These are phyloP conservation scores for Delphinus delphis DNA, from an alignment of 2,113 vertebrate genomes.

Conservation along the genomic window DNA sequence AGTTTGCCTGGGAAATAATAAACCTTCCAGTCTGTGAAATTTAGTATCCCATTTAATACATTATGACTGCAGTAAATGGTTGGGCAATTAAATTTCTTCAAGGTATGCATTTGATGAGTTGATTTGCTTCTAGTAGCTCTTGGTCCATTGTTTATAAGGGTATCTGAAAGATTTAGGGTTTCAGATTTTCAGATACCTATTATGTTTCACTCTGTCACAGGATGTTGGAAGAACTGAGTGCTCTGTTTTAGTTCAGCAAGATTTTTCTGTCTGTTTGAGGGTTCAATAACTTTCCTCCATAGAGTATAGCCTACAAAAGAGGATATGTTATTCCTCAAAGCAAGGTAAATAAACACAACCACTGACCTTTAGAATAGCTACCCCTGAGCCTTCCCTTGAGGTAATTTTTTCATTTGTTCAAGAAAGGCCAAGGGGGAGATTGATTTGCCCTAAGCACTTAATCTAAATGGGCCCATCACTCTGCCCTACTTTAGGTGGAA, in stretches of 20 bases:
- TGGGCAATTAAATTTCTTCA: slow-evolving; percentile 54
- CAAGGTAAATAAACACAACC: neutral
- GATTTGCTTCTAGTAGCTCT: slow-evolving; percentile 27
- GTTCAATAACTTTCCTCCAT: neutral
- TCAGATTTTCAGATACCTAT: slow-evolving; percentile 17
- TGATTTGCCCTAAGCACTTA: neutral
- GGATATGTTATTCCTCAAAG: neutral
- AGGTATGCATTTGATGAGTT: slow-evolving; percentile 39
- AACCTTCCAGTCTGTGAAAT: slow-evolving; percentile 60
- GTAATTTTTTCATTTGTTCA: slow-evolving; percentile 22
- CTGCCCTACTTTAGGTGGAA: neutral
- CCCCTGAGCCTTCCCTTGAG: neutral
- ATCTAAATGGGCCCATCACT: neutral
- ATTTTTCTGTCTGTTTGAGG: neutral
- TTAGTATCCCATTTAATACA: slow-evolving; percentile 58
- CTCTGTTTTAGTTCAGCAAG: neutral
- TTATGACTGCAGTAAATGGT: slow-evolving; percentile 38
- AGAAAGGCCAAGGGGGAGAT: neutral
- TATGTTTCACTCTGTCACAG: neutral
- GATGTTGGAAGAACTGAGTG: neutral
- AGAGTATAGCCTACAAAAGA: neutral
- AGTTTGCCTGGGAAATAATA: slow-evolving; percentile 69
- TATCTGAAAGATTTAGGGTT: neutral
- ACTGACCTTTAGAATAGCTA: neutral
- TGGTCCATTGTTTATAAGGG: slow-evolving; percentile 16